These are phyloP conservation scores for Notolepis coatsorum DNA, from an alignment of 2,797 vertebrate species.

Conservation along the genomic window DNA sequence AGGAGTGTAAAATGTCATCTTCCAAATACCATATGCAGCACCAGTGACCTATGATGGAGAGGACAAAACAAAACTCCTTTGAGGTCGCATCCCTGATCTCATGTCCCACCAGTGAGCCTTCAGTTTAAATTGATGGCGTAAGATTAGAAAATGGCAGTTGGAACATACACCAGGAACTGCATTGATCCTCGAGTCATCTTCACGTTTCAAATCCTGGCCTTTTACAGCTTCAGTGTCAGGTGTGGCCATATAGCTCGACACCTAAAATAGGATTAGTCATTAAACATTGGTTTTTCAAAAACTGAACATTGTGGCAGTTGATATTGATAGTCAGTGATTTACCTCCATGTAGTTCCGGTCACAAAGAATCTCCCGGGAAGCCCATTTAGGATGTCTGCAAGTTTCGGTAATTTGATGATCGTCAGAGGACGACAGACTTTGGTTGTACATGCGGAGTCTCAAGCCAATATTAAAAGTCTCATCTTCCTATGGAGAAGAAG, in stretches of 20 bases:
- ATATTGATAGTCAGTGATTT: not conserved
- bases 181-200: slow-evolving; percentile 9
- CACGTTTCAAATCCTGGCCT: not conserved
- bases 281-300: fast-evolving
- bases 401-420: slow-evolving; percentile 69
- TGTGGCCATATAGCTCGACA: slow-evolving; percentile 59
- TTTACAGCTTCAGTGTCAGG: slow-evolving; percentile 19
- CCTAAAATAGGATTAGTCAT: slow-evolving; percentile 47
- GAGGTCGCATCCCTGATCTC: too few species aligned
- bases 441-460: slow-evolving; percentile 65
- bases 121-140: too few species aligned
- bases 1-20: slow-evolving; percentile 84
- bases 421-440: slow-evolving; percentile 42
- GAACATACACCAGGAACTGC: slow-evolving; percentile 40
- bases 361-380: slow-evolving; percentile 82
- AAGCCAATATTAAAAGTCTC: slow-evolving; percentile 69
- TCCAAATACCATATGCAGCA: slow-evolving; percentile 71
- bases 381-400: slow-evolving; percentile 76
- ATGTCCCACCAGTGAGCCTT: too few species aligned
- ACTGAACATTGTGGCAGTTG: not conserved
- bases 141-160: too few species aligned
- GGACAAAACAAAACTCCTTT: not conserved
- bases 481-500: slow-evolving; percentile 71
- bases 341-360: slow-evolving; percentile 90
- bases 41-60: slow-evolving; percentile 40